phyloP scores from a whole-genome alignment of 2,113 vertebrate species.

The Aviceda subcristata region DNA sequence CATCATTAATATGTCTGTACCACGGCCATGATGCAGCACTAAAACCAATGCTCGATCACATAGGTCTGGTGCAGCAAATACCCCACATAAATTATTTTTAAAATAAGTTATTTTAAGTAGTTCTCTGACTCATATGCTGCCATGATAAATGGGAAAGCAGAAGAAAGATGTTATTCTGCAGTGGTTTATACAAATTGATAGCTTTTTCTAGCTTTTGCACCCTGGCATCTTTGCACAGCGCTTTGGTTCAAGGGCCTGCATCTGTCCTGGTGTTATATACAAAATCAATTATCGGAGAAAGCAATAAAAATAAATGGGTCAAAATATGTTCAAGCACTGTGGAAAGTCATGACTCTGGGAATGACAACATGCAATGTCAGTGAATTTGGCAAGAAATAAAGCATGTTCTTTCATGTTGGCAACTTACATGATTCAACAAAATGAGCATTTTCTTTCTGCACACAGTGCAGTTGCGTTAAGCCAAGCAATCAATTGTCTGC shows the following conservation, averaged over 20 bases:
- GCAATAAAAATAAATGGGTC: neutral
- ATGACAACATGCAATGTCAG: neutral
- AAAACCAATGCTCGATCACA: accelerated
- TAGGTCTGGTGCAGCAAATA: neutral
- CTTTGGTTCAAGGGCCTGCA: neutral
- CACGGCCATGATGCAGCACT: neutral
- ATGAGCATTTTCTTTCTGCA: neutral
- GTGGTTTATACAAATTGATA: neutral
- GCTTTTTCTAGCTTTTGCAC: neutral
- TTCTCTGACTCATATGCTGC: neutral
- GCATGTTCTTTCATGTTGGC: neutral
- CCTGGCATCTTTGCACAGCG: neutral
- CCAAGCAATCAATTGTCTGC: neutral
- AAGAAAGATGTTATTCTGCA: neutral
- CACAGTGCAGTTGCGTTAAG: neutral
- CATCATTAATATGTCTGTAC: neutral
- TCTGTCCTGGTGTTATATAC: neutral
- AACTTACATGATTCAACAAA: neutral
- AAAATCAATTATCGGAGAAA: neutral
- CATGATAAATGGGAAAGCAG: neutral
- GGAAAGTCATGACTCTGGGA: neutral
- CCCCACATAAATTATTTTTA: accelerated
- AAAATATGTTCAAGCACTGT: neutral
- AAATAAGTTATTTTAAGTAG: neutral
- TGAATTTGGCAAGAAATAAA: neutral